phyloP scores from a whole-genome alignment of 2,113 vertebrate genomes.

The Pluvianellus socialis region DNA sequence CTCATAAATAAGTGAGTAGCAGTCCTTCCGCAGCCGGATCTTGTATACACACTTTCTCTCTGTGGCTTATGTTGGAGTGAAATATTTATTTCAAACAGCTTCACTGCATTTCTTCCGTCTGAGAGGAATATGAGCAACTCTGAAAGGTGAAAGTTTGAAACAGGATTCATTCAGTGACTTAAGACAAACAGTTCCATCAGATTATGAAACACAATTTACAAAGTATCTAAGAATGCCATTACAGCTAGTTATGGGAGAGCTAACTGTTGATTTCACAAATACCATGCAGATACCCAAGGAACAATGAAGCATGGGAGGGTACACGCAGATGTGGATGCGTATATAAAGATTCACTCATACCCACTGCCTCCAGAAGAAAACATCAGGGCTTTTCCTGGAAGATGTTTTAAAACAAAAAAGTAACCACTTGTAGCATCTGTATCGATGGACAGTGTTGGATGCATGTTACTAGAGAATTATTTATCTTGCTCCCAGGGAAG shows the following conservation, averaged over 20 bases:
- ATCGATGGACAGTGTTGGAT: background rate
- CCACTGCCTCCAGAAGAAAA: background rate
- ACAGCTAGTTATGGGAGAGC: background rate
- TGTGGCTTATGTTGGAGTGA: background rate
- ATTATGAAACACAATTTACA: background rate
- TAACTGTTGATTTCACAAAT: background rate
- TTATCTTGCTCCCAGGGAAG: background rate
- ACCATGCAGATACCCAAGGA: background rate
- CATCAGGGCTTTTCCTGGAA: background rate
- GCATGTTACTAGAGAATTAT: background rate
- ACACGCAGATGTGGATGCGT: background rate
- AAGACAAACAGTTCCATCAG: background rate
- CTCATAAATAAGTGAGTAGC: slow-evolving; percentile 58
- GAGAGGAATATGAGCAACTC: background rate
- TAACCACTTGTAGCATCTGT: background rate
- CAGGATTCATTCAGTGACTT: background rate
- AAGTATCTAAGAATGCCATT: background rate
- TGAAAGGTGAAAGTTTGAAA: background rate
- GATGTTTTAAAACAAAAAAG: background rate
- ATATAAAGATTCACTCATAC: background rate
- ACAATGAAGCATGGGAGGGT: background rate
- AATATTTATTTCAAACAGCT: slow-evolving; percentile 43
- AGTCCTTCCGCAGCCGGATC: background rate
- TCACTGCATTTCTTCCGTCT: background rate
- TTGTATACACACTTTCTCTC: background rate